Conservation (phyloP, 2,888 invertebrate species). For the Ametastegia equiseti region DNA sequence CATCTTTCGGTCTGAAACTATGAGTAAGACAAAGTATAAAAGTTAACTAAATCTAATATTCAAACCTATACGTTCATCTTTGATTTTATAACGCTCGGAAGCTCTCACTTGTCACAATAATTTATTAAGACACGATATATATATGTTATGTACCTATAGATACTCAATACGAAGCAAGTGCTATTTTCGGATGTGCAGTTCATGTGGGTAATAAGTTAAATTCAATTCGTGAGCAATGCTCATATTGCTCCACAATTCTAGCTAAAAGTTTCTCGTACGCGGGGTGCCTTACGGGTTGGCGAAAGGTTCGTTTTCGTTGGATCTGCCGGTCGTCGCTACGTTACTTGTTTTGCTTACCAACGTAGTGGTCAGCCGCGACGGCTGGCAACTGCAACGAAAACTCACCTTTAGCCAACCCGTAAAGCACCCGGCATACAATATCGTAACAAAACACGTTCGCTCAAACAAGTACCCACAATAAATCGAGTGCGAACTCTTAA, state of each 20-base stretch:
- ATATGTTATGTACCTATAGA: neutral
- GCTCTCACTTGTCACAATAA: constrained; percentile 6
- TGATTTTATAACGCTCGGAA: neutral
- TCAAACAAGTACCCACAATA: neutral
- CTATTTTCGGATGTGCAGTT: neutral
- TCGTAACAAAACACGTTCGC: too few relatives aligned
- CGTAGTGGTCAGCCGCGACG: too few relatives aligned
- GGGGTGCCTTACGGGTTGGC: too few relatives aligned
- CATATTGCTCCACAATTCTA: neutral
- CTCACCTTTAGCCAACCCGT: too few relatives aligned
- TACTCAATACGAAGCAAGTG: neutral
- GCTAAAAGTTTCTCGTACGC: neutral
- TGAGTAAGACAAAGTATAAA: constrained; percentile 12
- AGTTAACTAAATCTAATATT: neutral
- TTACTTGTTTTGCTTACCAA: too few relatives aligned
- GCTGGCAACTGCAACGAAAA: too few relatives aligned
- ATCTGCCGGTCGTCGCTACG: too few relatives aligned
- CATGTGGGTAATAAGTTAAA: neutral
- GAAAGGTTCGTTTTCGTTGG: too few relatives aligned
- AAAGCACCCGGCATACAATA: too few relatives aligned
- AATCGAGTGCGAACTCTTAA: too few relatives aligned
- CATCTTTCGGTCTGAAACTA: neutral
- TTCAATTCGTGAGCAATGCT: neutral
- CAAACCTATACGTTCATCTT: constrained; percentile 1
- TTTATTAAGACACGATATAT: neutral